Evolutionary conservation across 2,113 vertebrate genomes (phyloP).

Genomic region (Isurus oxyrinchus): DNA sequence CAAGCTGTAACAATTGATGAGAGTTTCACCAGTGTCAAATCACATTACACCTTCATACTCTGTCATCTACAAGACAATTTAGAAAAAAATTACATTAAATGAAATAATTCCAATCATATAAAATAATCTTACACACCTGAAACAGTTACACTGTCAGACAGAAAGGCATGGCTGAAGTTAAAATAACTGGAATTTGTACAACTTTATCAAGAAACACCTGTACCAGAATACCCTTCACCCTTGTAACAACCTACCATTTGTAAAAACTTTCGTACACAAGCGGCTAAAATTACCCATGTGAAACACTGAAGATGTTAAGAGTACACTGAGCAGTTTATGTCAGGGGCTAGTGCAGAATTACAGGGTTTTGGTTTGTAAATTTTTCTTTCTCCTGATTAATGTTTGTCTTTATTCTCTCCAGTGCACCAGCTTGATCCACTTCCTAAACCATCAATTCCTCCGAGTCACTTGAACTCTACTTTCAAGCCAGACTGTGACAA

Average conservation of each 20-base stretch:
- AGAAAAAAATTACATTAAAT: neutral
- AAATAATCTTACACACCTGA: neutral
- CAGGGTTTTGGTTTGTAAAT: neutral
- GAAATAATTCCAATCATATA: neutral
- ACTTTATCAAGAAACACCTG: neutral
- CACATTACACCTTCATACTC: neutral
- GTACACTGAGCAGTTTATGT: neutral
- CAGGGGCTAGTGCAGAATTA: neutral
- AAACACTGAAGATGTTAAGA: neutral
- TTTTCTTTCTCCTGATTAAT: neutral
- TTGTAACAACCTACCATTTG: neutral
- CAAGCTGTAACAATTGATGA: neutral
- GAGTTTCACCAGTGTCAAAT: neutral
- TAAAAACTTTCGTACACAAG: neutral
- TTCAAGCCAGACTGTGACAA: neutral
- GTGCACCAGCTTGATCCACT: slow-evolving; percentile 19
- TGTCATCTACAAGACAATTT: neutral
- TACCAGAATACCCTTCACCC: neutral
- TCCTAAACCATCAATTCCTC: neutral
- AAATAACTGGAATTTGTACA: neutral
- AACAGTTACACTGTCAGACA: neutral
- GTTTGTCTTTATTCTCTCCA: slow-evolving; percentile 1
- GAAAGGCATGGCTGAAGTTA: neutral
- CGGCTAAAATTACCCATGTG: neutral
- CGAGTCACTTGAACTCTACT: neutral